A percentile compares a stretch with the other conserved stretches of the same genome.
Conservation (phyloP, 2,888 invertebrate species). For the Sicus ferrugineus region DNA sequence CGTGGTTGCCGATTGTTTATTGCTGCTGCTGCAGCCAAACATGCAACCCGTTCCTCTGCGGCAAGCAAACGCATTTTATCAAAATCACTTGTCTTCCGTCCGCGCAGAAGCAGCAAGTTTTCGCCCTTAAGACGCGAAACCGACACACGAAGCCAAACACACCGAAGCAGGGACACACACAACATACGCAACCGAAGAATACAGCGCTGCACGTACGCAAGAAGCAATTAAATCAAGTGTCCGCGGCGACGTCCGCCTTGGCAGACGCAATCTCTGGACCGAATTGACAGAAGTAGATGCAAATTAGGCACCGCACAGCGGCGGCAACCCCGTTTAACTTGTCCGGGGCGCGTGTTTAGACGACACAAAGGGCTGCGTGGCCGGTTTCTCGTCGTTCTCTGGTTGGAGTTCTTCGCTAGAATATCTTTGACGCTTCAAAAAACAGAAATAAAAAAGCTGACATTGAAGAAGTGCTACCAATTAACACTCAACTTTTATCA, state of each 20-base stretch:
- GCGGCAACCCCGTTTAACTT: too few species aligned
- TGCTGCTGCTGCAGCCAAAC: not conserved
- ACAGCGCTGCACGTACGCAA: not conserved
- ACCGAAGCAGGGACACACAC: not conserved
- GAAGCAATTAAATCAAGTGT: constrained; percentile 30
- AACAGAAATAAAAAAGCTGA: too few species aligned
- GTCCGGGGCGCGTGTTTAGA: too few species aligned
- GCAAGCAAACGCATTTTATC: constrained; percentile 22
- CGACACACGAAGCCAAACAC: not conserved
- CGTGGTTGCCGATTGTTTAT: not conserved
- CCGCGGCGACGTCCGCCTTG: not conserved
- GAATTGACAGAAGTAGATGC: constrained; percentile 10
- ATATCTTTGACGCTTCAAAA: too few species aligned
- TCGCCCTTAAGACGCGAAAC: constrained; percentile 13
- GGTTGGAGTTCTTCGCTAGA: too few species aligned
- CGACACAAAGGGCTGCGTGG: too few species aligned
- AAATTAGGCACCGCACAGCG: not conserved
- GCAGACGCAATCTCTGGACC: not conserved
- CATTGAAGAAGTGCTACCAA: too few species aligned
- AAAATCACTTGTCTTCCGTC: constrained; percentile 30
- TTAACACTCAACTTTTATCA: too few species aligned
- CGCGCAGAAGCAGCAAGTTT: constrained; percentile 21
- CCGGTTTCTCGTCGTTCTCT: too few species aligned
- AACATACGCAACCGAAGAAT: not conserved
- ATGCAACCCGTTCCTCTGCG: not conserved